Conservation (phyloP, 2,113 vertebrate species). For the Aythya baeri region DNA sequence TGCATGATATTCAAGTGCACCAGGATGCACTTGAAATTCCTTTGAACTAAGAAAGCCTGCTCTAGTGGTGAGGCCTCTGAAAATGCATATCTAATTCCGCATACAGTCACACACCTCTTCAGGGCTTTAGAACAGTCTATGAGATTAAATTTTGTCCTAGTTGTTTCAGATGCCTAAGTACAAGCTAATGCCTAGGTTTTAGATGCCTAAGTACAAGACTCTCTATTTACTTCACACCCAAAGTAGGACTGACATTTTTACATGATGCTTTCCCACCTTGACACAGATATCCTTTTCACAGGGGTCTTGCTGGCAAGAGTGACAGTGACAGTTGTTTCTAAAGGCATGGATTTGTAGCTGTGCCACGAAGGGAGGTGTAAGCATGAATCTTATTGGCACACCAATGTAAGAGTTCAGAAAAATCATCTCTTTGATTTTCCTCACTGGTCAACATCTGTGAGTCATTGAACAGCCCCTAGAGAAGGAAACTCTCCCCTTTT, state of each 20-base stretch:
- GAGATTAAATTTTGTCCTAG: neutral
- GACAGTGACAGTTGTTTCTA: neutral
- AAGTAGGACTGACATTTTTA: neutral
- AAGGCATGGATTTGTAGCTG: neutral
- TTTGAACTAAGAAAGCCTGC: neutral
- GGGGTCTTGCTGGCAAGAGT: neutral
- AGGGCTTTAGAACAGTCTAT: neutral
- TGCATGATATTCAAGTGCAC: neutral
- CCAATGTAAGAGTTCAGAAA: neutral
- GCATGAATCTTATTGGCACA: neutral
- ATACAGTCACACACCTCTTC: neutral
- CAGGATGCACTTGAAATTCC: neutral
- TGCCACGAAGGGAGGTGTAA: neutral
- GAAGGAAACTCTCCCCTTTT: neutral
- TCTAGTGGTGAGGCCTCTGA: neutral
- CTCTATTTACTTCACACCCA: neutral
- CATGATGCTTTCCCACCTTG: neutral
- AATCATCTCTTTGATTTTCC: neutral
- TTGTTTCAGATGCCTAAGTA: neutral
- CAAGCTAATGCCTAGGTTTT: neutral
- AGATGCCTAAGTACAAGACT: neutral
- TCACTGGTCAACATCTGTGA: neutral
- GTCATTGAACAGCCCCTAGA: neutral
- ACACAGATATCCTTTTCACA: neutral
- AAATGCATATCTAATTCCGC: neutral